A percentile compares a stretch with the other conserved stretches of the same genome.
Evolutionary conservation across 2,888 invertebrate species (phyloP).

Genomic region (Saturnia japonica): DNA sequence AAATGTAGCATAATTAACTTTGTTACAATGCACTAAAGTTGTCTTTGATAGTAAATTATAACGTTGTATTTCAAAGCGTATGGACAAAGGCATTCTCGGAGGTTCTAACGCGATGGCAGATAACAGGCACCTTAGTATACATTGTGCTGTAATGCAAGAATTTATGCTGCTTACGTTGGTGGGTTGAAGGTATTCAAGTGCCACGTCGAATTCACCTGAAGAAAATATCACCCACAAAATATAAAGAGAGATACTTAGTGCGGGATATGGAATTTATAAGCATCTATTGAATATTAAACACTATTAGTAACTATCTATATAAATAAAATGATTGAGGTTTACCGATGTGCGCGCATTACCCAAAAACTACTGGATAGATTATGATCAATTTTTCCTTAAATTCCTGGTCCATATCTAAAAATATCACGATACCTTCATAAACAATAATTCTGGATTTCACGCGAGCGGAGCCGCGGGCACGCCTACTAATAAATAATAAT

Average conservation of each 20-base stretch:
- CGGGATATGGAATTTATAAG: background rate
- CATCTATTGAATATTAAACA: background rate
- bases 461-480: no score
- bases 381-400: no score
- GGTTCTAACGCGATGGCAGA: slow-evolving; percentile 21
- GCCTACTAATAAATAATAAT: no score
- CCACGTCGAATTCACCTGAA: background rate
- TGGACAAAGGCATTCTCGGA: slow-evolving; percentile 39
- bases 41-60: slow-evolving; percentile 6
- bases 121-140: background rate
- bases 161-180: background rate
- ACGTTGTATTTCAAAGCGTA: slow-evolving; percentile 29
- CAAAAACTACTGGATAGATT: no score
- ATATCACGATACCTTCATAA: no score
- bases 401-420: no score
- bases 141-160: background rate
- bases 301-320: no score
- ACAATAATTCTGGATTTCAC: no score
- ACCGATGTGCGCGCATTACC: no score
- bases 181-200: background rate
- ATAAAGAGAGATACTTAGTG: background rate
- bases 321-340: no score
- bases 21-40: slow-evolving; percentile 13
- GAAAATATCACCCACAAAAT: background rate
- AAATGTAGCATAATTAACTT: slow-evolving; percentile 23